Percentiles rank a stretch among this genome's conserved stretches.
Conservation (phyloP, 1,140 invertebrate genomes). For the Sipha flava region DNA sequence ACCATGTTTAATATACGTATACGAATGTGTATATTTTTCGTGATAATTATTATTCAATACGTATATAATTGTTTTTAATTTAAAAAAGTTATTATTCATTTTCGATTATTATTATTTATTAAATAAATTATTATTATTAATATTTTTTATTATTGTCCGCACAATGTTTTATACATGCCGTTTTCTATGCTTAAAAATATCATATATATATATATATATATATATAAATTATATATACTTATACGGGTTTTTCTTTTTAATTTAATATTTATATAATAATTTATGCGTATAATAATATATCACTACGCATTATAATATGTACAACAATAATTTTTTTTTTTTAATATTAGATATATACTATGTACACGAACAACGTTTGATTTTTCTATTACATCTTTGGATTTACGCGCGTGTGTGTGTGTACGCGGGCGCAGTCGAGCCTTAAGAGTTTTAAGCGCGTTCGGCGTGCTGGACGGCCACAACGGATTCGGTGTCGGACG, state of each 20-base stretch:
- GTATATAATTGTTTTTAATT: background rate
- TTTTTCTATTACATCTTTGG: conserved; percentile 14
- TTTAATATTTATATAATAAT: no score
- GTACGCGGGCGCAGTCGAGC: background rate
- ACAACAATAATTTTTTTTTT: background rate
- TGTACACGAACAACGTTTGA: background rate
- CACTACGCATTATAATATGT: background rate
- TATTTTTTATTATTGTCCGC: conserved; percentile 26
- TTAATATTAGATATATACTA: background rate
- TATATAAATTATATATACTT: background rate
- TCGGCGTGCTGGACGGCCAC: conserved; percentile 40
- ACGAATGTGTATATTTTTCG: no score
- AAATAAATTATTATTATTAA: background rate
- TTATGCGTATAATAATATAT: no score
- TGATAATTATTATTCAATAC: no score
- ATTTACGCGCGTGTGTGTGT: background rate
- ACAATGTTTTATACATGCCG: background rate
- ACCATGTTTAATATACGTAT: no score
- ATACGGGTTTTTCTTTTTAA: no score
- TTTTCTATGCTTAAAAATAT: background rate
- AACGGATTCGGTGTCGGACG: conserved; percentile 40
- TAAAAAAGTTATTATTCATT: background rate
- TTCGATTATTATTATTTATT: background rate
- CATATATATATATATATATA: background rate
- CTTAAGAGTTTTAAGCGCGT: conserved; percentile 30